Percentiles rank a stretch among this genome's conserved stretches.
These are phyloP conservation scores for Antheraea mylitta DNA, from an alignment of 1,140 invertebrate genomes.

Conservation along the genomic window DNA sequence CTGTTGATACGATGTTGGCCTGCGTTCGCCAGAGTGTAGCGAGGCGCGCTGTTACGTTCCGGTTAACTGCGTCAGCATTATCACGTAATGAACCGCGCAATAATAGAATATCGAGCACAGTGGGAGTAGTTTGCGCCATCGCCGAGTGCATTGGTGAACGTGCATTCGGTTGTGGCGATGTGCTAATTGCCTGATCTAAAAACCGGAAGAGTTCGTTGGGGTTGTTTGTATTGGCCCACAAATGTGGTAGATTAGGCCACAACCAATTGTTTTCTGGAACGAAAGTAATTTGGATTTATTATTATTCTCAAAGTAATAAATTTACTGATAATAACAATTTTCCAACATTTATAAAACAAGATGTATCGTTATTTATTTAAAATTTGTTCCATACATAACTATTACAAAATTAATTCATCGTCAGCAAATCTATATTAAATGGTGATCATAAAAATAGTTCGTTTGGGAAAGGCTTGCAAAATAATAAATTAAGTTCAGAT, in stretches of 20 bases:
- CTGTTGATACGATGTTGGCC: conserved; percentile 87
- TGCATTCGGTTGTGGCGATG: conserved; percentile 58
- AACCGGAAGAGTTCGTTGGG: conserved; percentile 80
- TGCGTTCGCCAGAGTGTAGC: conserved; percentile 81
- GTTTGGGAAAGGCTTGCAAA: no score
- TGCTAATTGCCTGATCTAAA: conserved; percentile 72
- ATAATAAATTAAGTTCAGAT: no score
- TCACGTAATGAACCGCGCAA: conserved; percentile 82
- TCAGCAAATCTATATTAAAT: no score
- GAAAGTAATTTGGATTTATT: background rate
- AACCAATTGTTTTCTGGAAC: conserved; percentile 82
- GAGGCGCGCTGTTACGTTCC: conserved; percentile 84
- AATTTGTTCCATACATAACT: no score
- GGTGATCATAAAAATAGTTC: no score
- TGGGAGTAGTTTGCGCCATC: conserved; percentile 90
- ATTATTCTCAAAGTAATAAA: no score
- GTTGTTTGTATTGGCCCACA: conserved; percentile 82
- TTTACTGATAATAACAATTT: background rate
- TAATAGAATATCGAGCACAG: conserved; percentile 84
- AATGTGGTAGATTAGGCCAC: conserved; percentile 85
- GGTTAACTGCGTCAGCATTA: conserved; percentile 85
- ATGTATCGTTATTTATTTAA: no score
- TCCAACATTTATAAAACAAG: no score
- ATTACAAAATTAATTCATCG: no score
- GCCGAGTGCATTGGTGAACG: conserved; percentile 84